Percentiles rank a stretch among this genome's conserved stretches.
Evolutionary conservation across 2,888 invertebrate genomes (phyloP).

Genomic region (Pyrrhosoma nymphula): DNA sequence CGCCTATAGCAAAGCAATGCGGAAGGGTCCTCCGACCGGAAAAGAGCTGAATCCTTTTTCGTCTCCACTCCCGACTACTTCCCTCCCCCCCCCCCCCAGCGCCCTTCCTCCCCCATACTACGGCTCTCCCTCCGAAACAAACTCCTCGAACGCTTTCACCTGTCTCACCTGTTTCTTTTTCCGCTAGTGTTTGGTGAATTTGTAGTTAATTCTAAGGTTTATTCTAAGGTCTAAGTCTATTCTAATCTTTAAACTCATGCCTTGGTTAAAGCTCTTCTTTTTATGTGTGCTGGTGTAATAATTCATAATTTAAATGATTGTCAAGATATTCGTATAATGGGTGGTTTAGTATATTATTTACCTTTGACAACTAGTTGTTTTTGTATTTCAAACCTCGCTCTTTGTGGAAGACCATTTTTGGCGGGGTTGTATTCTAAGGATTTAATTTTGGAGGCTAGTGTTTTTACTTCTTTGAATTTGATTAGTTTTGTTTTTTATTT

Average conservation of each 20-base stretch:
- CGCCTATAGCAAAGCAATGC: no score
- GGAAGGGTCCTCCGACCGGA: no score
- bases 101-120: no score
- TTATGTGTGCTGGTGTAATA: conserved; percentile 85
- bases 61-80: no score
- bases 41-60: no score
- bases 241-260: conserved; percentile 88
- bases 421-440: conserved; percentile 84
- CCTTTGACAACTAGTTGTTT: conserved; percentile 80
- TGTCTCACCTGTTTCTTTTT: no score
- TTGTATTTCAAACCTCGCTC: conserved; percentile 82
- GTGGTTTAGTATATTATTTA: conserved; percentile 78
- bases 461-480: conserved; percentile 80
- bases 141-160: no score
- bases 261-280: conserved; percentile 87
- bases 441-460: conserved; percentile 82
- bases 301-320: no score
- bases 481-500: conserved; percentile 80
- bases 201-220: conserved; percentile 80
- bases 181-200: no score
- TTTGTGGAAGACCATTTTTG: conserved; percentile 84
- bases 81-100: no score
- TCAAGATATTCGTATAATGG: conserved; percentile 86
- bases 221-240: conserved; percentile 82
- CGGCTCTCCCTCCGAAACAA: no score